These are phyloP conservation scores for Sus cebifrons DNA, from an alignment of 2,797 vertebrate genomes.

Conservation along the genomic window DNA sequence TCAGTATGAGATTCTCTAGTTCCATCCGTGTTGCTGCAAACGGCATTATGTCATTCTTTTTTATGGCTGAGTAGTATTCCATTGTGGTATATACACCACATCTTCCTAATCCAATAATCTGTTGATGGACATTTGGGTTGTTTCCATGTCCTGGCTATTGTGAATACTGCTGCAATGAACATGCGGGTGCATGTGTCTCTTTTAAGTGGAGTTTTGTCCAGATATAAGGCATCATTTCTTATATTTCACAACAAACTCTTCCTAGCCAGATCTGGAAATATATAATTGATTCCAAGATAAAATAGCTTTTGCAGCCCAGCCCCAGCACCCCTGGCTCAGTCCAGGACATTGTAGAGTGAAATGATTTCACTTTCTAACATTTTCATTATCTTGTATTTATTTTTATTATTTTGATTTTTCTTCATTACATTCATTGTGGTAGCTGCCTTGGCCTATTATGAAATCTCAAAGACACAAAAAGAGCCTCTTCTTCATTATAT, in stretches of 20 bases:
- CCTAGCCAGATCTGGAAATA: not conserved
- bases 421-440: not conserved
- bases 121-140: too few relatives aligned
- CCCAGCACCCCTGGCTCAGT: too few relatives aligned
- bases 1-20: too few relatives aligned
- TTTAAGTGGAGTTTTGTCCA: too few relatives aligned
- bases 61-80: too few relatives aligned
- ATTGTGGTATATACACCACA: too few relatives aligned
- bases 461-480: not conserved
- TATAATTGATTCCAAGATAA: not conserved
- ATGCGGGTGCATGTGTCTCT: too few relatives aligned
- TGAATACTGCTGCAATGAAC: too few relatives aligned
- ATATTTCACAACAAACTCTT: conserved; percentile 43
- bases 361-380: conserved; percentile 14
- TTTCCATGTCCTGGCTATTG: too few relatives aligned
- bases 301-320: not conserved
- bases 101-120: too few relatives aligned
- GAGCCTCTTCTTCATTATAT: not conserved
- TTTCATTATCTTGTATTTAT: conserved; percentile 52
- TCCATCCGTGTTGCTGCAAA: too few relatives aligned
- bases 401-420: conserved; percentile 52
- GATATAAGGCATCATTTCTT: not conserved
- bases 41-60: too few relatives aligned
- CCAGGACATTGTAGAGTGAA: not conserved
- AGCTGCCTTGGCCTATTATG: not conserved